phyloP scores from a whole-genome alignment of 2,797 vertebrate genomes.

The Gallinago nigripennis region DNA sequence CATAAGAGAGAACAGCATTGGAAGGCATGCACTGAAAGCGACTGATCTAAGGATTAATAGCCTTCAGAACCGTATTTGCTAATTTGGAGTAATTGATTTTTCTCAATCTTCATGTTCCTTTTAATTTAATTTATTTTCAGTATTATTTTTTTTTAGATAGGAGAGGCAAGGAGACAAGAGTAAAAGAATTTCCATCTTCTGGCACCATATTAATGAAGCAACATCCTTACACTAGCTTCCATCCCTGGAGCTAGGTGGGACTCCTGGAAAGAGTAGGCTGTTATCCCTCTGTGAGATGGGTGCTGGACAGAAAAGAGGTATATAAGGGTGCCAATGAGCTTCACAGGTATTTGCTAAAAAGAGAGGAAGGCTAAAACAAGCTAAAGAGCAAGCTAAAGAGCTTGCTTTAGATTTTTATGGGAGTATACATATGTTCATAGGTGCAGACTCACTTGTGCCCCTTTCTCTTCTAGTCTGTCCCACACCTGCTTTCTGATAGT shows the following conservation, averaged over 20 bases:
- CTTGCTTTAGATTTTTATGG: not conserved
- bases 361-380: not conserved
- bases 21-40: not conserved
- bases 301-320: not conserved
- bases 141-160: not conserved
- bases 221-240: not conserved
- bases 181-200: not conserved
- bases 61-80: slow-evolving; percentile 2
- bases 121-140: not conserved
- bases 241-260: not conserved
- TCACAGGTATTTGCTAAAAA: not conserved
- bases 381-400: no score
- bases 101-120: slow-evolving; percentile 3
- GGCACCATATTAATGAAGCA: not conserved
- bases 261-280: not conserved
- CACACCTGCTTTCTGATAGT: not conserved
- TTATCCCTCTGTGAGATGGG: not conserved
- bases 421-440: not conserved
- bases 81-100: slow-evolving; percentile 21
- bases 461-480: not conserved
- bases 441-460: not conserved
- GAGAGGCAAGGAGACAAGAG: not conserved
- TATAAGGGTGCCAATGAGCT: not conserved
- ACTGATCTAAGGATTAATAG: not conserved
- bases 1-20: not conserved